Conservation (phyloP, 2,888 invertebrate species). For the Bombylius major region DNA sequence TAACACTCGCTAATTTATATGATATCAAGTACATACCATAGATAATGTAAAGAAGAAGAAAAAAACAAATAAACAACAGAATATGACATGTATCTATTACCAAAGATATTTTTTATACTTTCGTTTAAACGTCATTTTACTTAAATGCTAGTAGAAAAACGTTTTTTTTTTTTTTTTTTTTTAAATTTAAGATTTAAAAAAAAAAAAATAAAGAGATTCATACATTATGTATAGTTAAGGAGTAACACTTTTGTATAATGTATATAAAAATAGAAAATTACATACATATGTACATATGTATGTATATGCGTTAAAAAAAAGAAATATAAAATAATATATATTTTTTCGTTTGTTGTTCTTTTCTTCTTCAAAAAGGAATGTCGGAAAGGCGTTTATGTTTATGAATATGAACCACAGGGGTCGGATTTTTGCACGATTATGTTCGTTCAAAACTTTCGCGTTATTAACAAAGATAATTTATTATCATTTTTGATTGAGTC, state of each 20-base stretch:
- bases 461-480: not conserved
- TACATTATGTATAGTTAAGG: too few species aligned
- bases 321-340: too few species aligned
- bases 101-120: too few species aligned
- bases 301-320: not conserved
- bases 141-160: too few species aligned
- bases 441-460: not conserved
- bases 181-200: too few species aligned
- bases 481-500: not conserved
- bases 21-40: slow-evolving; percentile 1
- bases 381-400: not conserved
- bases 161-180: too few species aligned
- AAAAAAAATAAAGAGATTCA: too few species aligned
- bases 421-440: not conserved
- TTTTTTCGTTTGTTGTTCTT: too few species aligned
- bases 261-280: too few species aligned
- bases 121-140: too few species aligned
- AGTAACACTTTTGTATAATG: too few species aligned
- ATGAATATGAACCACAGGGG: slow-evolving; percentile 3
- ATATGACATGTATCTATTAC: too few species aligned
- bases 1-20: slow-evolving; percentile 7
- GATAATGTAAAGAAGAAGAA: not conserved
- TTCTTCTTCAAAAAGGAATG: not conserved
- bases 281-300: not conserved
- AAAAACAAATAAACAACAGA: not conserved